Conservation (phyloP, 2,113 vertebrate species). For the Actenoides hombroni region DNA sequence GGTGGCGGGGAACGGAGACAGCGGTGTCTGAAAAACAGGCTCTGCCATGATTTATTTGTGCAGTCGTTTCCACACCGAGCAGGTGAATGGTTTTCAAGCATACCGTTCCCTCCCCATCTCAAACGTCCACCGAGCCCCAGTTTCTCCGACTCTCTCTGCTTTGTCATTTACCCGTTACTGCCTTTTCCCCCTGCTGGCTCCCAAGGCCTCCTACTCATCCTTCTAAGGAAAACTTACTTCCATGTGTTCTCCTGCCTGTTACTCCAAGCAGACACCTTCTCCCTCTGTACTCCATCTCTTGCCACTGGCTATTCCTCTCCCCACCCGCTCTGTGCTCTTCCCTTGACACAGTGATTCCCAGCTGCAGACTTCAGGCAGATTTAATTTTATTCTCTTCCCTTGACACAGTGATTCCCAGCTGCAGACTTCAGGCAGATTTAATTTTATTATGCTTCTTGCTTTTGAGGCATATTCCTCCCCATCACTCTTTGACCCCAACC, state of each 20-base stretch:
- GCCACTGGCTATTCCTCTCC: background rate
- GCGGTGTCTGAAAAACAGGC: no score
- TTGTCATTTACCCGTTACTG: background rate
- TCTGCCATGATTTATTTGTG: background rate
- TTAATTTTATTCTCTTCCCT: background rate
- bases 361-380: background rate
- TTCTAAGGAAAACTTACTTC: background rate
- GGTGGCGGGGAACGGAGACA: accelerated
- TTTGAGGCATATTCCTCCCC: background rate
- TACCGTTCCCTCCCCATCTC: accelerated
- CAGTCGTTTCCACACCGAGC: background rate
- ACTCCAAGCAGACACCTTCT: background rate
- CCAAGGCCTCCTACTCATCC: background rate
- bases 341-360: background rate
- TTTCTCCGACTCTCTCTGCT: background rate
- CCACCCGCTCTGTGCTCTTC: background rate
- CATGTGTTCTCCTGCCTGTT: background rate
- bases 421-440: background rate
- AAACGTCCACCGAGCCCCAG: background rate
- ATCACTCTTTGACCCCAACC: background rate
- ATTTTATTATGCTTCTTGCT: background rate
- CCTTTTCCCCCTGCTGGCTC: background rate
- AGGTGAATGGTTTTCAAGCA: background rate
- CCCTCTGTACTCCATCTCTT: background rate
- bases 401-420: background rate